Percentiles rank a stretch among this genome's conserved stretches.
These are phyloP conservation scores for Hylaeus volcanicus DNA, from an alignment of 1,140 invertebrate species.

Conservation along the genomic window DNA sequence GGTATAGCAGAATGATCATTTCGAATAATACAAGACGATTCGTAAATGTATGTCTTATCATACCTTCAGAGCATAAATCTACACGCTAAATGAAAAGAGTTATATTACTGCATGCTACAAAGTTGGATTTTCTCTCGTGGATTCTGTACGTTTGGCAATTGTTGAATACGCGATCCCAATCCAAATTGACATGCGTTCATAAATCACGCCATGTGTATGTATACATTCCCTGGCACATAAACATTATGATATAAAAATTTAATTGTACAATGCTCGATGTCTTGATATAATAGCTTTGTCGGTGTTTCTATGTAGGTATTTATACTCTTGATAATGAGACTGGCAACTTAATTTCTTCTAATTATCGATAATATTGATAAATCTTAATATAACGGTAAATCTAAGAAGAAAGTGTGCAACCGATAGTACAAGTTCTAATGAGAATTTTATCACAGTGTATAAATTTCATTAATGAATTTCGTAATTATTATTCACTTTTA, in stretches of 20 bases:
- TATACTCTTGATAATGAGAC: neutral
- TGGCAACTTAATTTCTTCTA: neutral
- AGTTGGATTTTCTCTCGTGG: neutral
- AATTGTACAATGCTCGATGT: neutral
- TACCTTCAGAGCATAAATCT: too few species aligned
- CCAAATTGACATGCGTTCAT: too few species aligned
- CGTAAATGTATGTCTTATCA: too few species aligned
- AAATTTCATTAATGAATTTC: slow-evolving; percentile 14
- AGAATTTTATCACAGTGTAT: slow-evolving; percentile 13
- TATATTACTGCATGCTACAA: neutral
- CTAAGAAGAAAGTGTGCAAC: neutral
- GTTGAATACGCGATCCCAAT: too few species aligned
- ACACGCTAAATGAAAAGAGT: too few species aligned
- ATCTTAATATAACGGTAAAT: slow-evolving; percentile 6
- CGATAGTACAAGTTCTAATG: neutral
- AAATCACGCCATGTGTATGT: too few species aligned
- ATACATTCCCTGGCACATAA: neutral
- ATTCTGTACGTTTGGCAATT: too few species aligned
- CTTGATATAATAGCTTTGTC: slow-evolving; percentile 10
- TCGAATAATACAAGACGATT: too few species aligned
- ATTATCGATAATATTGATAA: neutral
- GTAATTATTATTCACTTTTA: neutral
- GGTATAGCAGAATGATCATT: too few species aligned
- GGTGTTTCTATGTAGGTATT: neutral
- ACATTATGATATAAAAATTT: neutral